phyloP scores from a whole-genome alignment of 1,140 invertebrate genomes.

The Lamellibrachia luymesi region DNA sequence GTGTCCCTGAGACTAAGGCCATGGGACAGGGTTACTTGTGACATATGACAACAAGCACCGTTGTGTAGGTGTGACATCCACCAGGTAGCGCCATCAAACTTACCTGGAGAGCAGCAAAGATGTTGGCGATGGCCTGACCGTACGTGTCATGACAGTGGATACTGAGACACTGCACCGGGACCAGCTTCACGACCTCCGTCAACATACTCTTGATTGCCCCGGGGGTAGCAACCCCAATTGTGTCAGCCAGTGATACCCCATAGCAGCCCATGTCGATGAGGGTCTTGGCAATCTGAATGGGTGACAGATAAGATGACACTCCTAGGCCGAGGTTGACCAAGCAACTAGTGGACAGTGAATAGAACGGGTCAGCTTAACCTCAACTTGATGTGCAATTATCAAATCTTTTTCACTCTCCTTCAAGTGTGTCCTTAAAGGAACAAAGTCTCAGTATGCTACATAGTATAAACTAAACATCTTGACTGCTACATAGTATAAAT shows the following conservation, averaged over 20 bases:
- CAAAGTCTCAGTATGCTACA: no score
- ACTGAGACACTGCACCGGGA: conserved; percentile 63
- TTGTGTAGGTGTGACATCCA: neutral
- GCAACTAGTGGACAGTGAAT: no score
- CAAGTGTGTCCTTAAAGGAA: no score
- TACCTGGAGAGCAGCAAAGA: conserved; percentile 62
- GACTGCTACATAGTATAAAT: no score
- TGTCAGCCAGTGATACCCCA: conserved; percentile 95
- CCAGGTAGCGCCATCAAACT: neutral
- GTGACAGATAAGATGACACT: no score
- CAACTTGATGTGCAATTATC: no score
- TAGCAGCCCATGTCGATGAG: conserved; percentile 77
- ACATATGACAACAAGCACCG: neutral
- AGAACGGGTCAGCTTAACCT: no score
- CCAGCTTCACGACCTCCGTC: conserved; percentile 40
- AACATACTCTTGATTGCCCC: conserved; percentile 76
- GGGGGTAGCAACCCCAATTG: conserved; percentile 93
- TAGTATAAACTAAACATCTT: no score
- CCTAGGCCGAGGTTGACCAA: no score
- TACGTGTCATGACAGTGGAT: conserved; percentile 99
- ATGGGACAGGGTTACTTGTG: neutral
- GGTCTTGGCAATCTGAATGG: conserved; percentile 66
- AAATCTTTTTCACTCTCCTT: no score
- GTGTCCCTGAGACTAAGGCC: no score
- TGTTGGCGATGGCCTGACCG: conserved; percentile 92